These are phyloP conservation scores for Paguma larvata DNA, from an alignment of 2,797 vertebrate genomes.

Conservation along the genomic window DNA sequence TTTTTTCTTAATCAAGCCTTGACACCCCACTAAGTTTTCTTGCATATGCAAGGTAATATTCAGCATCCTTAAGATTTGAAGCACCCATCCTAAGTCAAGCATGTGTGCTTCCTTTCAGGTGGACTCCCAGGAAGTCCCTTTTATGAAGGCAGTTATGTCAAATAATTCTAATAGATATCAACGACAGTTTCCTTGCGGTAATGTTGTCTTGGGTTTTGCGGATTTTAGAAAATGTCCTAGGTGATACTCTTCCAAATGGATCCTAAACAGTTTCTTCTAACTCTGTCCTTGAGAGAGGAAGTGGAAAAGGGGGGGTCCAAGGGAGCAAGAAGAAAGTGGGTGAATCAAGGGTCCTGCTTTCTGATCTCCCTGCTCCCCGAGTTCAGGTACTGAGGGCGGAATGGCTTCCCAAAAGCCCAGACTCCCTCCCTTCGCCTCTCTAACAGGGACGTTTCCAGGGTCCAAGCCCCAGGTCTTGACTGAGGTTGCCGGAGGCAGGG, in stretches of 20 bases:
- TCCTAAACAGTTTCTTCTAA: conserved; percentile 21
- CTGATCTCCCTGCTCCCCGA: neutral
- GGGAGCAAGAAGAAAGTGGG: neutral
- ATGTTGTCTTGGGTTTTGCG: conserved; percentile 21
- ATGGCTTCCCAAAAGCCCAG: neutral
- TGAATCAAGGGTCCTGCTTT: neutral
- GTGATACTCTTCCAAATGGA: conserved; percentile 29
- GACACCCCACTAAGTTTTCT: conserved; percentile 74
- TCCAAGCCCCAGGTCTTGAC: neutral
- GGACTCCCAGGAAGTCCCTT: neutral
- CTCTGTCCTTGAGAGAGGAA: neutral
- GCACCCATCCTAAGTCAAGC: neutral
- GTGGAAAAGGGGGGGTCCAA: neutral
- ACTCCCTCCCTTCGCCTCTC: neutral
- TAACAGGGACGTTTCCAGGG: neutral
- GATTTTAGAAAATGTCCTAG: conserved; percentile 64
- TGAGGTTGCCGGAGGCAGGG: neutral
- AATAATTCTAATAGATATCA: conserved; percentile 48
- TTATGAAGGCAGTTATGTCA: conserved; percentile 12
- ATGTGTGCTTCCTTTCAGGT: conserved; percentile 41
- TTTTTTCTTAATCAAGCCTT: conserved; percentile 81
- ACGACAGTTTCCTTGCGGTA: neutral
- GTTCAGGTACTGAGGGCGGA: neutral
- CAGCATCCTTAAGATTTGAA: conserved; percentile 66
- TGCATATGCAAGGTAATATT: conserved; percentile 63